A percentile compares a stretch with the other conserved stretches of the same genome.
phyloP scores from a whole-genome alignment of 2,797 vertebrate genomes.

The Potorous gilbertii region DNA sequence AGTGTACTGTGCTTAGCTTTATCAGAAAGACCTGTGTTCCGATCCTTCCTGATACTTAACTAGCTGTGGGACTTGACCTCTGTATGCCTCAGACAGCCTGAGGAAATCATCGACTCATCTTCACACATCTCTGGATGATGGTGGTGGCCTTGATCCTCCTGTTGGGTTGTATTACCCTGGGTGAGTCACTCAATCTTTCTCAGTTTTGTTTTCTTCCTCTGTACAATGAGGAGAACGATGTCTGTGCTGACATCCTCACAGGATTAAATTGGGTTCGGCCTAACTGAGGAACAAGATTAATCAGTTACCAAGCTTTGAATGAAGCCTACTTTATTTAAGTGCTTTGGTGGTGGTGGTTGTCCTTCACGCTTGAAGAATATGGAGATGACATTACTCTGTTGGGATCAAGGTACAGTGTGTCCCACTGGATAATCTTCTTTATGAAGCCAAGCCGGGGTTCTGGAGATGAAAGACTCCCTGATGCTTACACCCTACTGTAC shows the following conservation, averaged over 20 bases:
- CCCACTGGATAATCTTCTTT: background rate
- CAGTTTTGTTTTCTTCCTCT: background rate
- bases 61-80: background rate
- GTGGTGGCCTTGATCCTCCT: background rate
- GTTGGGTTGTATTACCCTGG: background rate
- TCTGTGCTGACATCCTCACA: background rate
- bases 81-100: background rate
- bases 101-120: background rate
- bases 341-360: background rate
- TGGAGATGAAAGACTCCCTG: too few relatives aligned
- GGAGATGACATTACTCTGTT: background rate
- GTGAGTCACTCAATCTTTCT: background rate
- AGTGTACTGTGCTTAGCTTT: background rate
- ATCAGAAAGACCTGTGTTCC: background rate
- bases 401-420: background rate
- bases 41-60: background rate
- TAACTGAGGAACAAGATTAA: background rate
- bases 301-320: background rate
- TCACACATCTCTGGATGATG: background rate
- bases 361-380: background rate
- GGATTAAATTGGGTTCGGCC: background rate
- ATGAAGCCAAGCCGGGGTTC: background rate
- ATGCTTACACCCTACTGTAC: too few relatives aligned
- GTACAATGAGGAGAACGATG: background rate
- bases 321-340: background rate